phyloP scores from a whole-genome alignment of 2,797 vertebrate genomes.

The Siniperca undulata region DNA sequence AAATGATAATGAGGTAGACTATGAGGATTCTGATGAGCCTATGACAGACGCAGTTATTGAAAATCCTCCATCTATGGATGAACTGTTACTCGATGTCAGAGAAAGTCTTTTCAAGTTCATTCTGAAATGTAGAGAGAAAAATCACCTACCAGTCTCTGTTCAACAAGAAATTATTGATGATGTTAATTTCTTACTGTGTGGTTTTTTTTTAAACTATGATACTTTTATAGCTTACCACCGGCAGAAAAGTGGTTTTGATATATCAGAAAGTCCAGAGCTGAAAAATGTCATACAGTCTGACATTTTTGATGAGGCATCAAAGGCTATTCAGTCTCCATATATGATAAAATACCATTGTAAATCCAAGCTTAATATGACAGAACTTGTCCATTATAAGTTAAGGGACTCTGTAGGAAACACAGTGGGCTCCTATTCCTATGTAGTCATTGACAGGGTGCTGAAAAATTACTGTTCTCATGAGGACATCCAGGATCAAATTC shows the following conservation, averaged over 20 bases:
- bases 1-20: no score
- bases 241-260: constrained; percentile 26
- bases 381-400: constrained; percentile 22
- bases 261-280: constrained; percentile 2
- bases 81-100: no score
- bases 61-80: no score
- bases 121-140: constrained; percentile 5
- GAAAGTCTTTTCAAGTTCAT: no score
- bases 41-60: no score
- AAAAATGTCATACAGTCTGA: constrained; percentile 5
- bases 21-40: no score
- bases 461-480: constrained; percentile 36
- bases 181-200: not conserved
- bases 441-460: not conserved
- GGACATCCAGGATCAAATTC: constrained; percentile 38
- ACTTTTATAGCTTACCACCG: constrained; percentile 25
- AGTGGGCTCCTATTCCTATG: not conserved
- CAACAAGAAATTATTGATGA: constrained; percentile 9
- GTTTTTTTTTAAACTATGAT: constrained; percentile 5
- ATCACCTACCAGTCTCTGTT: not conserved
- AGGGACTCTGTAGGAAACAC: constrained; percentile 7
- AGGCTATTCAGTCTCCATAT: not conserved
- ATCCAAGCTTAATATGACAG: constrained; percentile 3
- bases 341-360: constrained; percentile 44
- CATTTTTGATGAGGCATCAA: constrained; percentile 30